Evolutionary conservation across 1,140 invertebrate genomes (phyloP).

Genomic region (Macrostomum lignano): DNA sequence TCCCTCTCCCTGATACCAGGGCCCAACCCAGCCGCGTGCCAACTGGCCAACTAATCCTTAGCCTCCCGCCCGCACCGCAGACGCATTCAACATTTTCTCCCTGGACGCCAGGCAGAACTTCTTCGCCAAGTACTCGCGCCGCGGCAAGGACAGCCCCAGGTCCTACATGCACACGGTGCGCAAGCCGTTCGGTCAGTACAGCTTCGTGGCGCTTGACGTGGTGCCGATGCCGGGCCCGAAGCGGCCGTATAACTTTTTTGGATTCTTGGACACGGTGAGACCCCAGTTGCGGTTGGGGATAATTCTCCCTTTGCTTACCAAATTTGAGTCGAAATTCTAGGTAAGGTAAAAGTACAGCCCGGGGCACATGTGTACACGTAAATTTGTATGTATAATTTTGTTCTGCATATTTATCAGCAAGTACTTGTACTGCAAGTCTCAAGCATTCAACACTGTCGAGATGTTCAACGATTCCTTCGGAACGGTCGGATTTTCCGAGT

Average conservation of each 20-base stretch:
- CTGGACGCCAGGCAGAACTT: too few relatives aligned
- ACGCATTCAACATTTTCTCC: neutral
- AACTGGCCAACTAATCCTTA: too few relatives aligned
- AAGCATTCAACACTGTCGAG: too few relatives aligned
- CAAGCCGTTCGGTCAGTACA: constrained; percentile 29
- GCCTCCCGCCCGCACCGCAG: neutral
- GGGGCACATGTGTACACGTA: too few relatives aligned
- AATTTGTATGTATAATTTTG: too few relatives aligned
- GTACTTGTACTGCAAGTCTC: too few relatives aligned
- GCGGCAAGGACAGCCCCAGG: constrained; percentile 38
- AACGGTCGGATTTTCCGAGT: too few relatives aligned
- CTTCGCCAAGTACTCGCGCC: constrained; percentile 42
- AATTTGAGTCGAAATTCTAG: neutral
- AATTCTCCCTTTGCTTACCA: constrained; percentile 2
- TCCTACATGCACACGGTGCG: constrained; percentile 45
- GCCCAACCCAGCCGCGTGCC: too few relatives aligned
- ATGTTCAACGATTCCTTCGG: too few relatives aligned
- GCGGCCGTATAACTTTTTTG: constrained; percentile 70
- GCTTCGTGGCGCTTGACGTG: constrained; percentile 61
- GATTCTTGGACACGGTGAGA: constrained; percentile 34
- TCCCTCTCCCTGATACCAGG: too few relatives aligned
- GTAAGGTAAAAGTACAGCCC: neutral
- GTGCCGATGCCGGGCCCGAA: constrained; percentile 48
- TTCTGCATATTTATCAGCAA: too few relatives aligned
- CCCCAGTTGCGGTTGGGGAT: neutral